A percentile compares a stretch with the other conserved stretches of the same genome.
phyloP scores from a whole-genome alignment of 2,113 vertebrate genomes.

The Psilopogon haemacephalus region DNA sequence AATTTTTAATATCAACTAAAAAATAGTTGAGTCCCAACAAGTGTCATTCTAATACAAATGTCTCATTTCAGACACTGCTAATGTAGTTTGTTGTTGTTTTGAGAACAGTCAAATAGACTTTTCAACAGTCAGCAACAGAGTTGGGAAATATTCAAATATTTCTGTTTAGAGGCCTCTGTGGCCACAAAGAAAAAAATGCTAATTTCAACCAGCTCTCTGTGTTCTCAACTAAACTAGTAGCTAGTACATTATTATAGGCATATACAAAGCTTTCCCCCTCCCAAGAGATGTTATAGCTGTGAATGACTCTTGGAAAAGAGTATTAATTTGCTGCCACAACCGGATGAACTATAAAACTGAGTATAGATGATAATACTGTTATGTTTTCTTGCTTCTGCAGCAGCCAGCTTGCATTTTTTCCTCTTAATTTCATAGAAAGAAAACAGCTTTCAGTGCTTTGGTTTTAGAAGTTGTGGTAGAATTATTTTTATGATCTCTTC shows the following conservation, averaged over 20 bases:
- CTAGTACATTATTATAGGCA: background rate
- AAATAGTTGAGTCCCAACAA: background rate
- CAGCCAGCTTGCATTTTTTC: slow-evolving; percentile 2
- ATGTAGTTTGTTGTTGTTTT: background rate
- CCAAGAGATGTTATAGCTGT: slow-evolving; percentile 10
- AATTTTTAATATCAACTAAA: background rate
- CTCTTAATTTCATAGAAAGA: background rate
- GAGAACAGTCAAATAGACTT: background rate
- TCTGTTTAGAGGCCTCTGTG: slow-evolving; percentile 31
- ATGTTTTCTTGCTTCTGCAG: slow-evolving; percentile 19
- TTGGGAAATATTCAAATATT: slow-evolving; percentile 20
- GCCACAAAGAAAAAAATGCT: slow-evolving; percentile 43
- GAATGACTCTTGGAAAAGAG: slow-evolving; percentile 39
- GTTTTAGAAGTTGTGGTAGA: background rate
- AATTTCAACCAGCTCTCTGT: slow-evolving; percentile 60
- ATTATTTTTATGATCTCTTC: background rate
- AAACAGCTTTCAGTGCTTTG: background rate
- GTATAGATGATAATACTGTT: background rate
- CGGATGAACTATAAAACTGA: background rate
- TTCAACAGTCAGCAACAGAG: background rate
- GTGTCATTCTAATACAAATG: background rate
- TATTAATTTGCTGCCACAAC: background rate
- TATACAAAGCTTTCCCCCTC: background rate
- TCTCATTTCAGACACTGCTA: background rate
- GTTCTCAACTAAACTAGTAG: slow-evolving; percentile 15